Conservation (phyloP, 1,140 invertebrate species). For the Cecropterus lyciades region DNA sequence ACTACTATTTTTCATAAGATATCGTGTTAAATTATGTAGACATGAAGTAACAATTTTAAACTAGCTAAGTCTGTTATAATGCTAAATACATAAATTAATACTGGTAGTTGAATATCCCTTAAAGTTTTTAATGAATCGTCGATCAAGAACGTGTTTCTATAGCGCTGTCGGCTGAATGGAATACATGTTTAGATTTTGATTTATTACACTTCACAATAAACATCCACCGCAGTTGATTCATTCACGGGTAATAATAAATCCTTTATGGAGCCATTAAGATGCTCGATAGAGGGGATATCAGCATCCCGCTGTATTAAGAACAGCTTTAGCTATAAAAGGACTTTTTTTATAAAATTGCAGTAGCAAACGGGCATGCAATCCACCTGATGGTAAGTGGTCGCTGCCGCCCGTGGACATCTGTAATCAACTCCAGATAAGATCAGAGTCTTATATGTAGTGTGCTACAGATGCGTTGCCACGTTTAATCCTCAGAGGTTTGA, state of each 20-base stretch:
- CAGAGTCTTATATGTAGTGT: no score
- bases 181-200: constrained; percentile 42
- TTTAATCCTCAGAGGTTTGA: no score
- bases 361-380: no score
- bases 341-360: no score
- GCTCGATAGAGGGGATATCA: constrained; percentile 33
- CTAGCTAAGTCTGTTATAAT: no score
- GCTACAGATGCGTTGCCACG: no score
- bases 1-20: no score
- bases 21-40: no score
- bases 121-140: constrained; percentile 35
- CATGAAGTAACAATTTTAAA: no score
- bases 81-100: constrained; percentile 5
- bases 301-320: constrained; percentile 6
- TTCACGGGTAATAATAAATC: constrained; percentile 50
- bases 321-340: constrained; percentile 1
- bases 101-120: constrained; percentile 12
- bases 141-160: constrained; percentile 38
- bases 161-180: constrained; percentile 26
- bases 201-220: constrained; percentile 42
- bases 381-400: no score
- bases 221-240: constrained; percentile 40
- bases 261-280: constrained; percentile 47
- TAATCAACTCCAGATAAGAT: no score
- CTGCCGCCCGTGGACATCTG: no score